Evolutionary conservation across 1,140 invertebrate species (phyloP), one percentile per base, ranked within the genome.

Genomic region (Brachionus sp.): DNA sequence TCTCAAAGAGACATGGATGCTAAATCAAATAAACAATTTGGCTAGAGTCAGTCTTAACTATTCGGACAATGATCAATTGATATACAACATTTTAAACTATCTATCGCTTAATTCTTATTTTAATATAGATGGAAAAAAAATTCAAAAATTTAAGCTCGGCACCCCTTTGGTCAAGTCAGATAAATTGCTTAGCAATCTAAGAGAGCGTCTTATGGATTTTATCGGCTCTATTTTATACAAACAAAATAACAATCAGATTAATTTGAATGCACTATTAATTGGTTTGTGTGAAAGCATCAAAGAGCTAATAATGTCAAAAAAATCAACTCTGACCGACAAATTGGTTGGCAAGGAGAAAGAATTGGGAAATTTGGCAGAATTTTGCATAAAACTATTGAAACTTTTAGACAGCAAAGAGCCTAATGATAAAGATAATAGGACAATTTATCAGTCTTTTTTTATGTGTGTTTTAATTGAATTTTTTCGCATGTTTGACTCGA

Each of bases 401-500:
- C 1, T 12, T 5, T 46, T 75, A 13, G 44, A 46, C 16, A 42
- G 7, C 44, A 46, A 19, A 12, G 70, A 75, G 10, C 7, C 19
- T 10, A 44, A 39, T 9, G 70, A 75, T 12, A 12, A 13, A 44
- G 66, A 70, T 7, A 44, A 75, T 12, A 33, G 10, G 19, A n/a
- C 23, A 29, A 39, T 75, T 0, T 75, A 75, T 39, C 70, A 75
- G 29, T 46, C 70, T 25, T 75, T 75, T 75, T 75, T 46, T 23
- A 75, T 75, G 42, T 75, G 70, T 29, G 39, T 44, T 23, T 13
- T 35, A 23, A 53, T 80, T 35, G 77, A 80, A 35, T 80, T 80
- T 62, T 57, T 62, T 23, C 77, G 77, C 33, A 62, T 57, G 50
- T 80, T 80, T 62, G 77, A 80, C 13, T 80, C 77, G 23, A 66